Evolutionary conservation across 2,888 invertebrate species (phyloP).

Genomic region (Clitarchus hookeri): DNA sequence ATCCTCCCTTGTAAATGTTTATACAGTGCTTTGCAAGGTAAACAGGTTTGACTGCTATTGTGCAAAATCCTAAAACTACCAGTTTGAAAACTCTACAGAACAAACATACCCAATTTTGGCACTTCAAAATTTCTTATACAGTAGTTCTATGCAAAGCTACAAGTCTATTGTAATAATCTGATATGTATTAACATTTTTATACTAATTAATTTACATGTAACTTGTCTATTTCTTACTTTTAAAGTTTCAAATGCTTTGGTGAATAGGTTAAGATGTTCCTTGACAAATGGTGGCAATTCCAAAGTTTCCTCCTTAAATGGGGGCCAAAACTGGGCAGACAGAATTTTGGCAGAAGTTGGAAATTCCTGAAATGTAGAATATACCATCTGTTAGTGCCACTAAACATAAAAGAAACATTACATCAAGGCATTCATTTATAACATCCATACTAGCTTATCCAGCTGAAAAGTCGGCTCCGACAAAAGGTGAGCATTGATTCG

Average conservation of each 20-base stretch:
- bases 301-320: slow-evolving; percentile 93
- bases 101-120: too few relatives aligned
- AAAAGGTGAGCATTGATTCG: slow-evolving; percentile 86
- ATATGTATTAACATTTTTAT: neutral
- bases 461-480: slow-evolving; percentile 64
- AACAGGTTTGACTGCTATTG: too few relatives aligned
- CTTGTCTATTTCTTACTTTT: slow-evolving; percentile 51
- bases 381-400: neutral
- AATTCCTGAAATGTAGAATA: slow-evolving; percentile 56
- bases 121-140: too few relatives aligned
- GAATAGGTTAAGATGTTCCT: slow-evolving; percentile 80
- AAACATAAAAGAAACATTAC: slow-evolving; percentile 11
- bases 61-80: too few relatives aligned
- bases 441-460: slow-evolving; percentile 38
- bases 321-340: slow-evolving; percentile 99
- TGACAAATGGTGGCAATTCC: slow-evolving; percentile 79
- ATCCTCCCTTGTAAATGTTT: too few relatives aligned
- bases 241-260: slow-evolving; percentile 89
- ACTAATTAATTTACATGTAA: neutral
- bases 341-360: slow-evolving; percentile 80
- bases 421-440: slow-evolving; percentile 42
- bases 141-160: too few relatives aligned
- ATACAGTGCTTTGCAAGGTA: too few relatives aligned
- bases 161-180: neutral
- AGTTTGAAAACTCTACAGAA: too few relatives aligned